Percentiles rank a stretch among this genome's conserved stretches.
phyloP scores from a whole-genome alignment of 2,888 invertebrate genomes.

The Orthosia incerta region DNA sequence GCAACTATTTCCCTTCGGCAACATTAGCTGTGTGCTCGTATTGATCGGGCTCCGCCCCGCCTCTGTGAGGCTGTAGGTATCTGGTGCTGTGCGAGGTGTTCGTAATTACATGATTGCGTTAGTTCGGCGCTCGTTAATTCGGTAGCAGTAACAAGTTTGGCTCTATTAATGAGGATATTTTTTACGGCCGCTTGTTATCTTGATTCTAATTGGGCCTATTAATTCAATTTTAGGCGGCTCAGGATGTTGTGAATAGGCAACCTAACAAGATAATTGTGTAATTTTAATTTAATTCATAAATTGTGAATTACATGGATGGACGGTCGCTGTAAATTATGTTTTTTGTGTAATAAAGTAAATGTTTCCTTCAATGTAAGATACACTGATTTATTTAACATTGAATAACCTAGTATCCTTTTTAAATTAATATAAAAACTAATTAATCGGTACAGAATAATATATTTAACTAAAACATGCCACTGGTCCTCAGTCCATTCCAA shows the following conservation, averaged over 20 bases:
- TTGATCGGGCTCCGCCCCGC: constrained; percentile 81
- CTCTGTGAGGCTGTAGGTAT: constrained; percentile 83
- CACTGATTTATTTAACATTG: background rate
- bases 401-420: background rate
- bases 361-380: background rate
- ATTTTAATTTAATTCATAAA: constrained; percentile 42
- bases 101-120: constrained; percentile 86
- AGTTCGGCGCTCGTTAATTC: constrained; percentile 85
- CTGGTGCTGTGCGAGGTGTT: constrained; percentile 74
- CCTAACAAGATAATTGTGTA: constrained; percentile 55
- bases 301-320: constrained; percentile 12
- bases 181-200: constrained; percentile 80
- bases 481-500: too few species aligned
- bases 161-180: constrained; percentile 86
- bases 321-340: constrained; percentile 8
- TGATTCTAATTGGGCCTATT: constrained; percentile 77
- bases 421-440: too few species aligned
- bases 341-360: background rate
- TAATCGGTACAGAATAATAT: too few species aligned
- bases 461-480: too few species aligned
- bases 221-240: constrained; percentile 68
- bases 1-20: constrained; percentile 60
- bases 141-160: constrained; percentile 86
- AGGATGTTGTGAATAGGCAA: constrained; percentile 62
- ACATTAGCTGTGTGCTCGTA: constrained; percentile 71